Base-by-base conservation (phyloP, 2,888 invertebrate species). In the Dasypolia templi region DNA sequence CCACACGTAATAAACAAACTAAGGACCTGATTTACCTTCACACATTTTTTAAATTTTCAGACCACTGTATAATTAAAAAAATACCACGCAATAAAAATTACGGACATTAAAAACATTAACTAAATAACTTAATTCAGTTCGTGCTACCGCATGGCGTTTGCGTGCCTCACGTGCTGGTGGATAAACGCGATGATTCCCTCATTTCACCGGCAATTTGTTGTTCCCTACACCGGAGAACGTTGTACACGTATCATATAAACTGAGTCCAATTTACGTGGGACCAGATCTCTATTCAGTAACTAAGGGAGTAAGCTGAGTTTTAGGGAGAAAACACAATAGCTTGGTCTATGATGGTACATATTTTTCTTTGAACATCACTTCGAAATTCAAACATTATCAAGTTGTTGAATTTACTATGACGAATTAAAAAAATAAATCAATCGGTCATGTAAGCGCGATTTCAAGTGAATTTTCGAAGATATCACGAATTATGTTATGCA, bases 181-280 rank as follows among this genome's bases (percentile, higher is more conserved):
- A 68, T 74, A 74, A 79, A 83, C 73, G 69, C 73, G 66, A 79
- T 73, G 80, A 83, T 74, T 75, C 80, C 63, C 75, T 79, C 74
- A 84, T 86, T 84, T 84, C 67, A 79, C 75, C 85, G 63, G 62
- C 86, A 71, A 85, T 85, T 85, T 84, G 83, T 83, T 81, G 66
- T 77, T 51, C 35, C 53, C 66, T 65, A 67, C 71, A 17, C 35
- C 32, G 44, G 32, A 61, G 73, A 85, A 86, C 82, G 84, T 82
- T 82, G 87, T 82, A 83, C 88, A 88, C 89, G 89, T 89, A 86
- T 86, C 87, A 85, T 85, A 89, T 89, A 89, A 87, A 89, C 85
- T 78, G 66, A 46, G 77, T 62, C 71, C 77, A 84, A 86, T 86
- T 82, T 86, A 79, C 62, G 78, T 83, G 73, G 65, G 61, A 83